These are phyloP conservation scores for Ceyx erithaca DNA, from an alignment of 2,797 vertebrate genomes.

Conservation along the genomic window DNA sequence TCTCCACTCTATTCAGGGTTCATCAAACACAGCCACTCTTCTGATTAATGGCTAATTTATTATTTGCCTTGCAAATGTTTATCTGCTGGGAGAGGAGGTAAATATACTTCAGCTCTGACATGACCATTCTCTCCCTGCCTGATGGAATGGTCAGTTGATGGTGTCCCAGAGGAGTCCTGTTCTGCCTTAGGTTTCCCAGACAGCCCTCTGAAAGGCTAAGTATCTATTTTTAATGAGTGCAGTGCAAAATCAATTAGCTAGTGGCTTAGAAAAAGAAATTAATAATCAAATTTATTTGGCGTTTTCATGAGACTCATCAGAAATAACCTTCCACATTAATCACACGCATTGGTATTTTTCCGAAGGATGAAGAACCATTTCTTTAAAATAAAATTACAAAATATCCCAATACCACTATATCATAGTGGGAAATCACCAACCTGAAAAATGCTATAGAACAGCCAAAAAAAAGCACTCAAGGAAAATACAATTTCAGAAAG, in stretches of 20 bases:
- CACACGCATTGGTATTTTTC: not conserved
- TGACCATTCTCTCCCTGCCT: conserved; percentile 48
- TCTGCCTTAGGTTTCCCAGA: conserved; percentile 75
- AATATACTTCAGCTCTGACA: conserved; percentile 76
- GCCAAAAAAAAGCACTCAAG: not conserved
- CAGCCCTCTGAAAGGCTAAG: conserved; percentile 70
- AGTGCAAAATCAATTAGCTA: conserved; percentile 79
- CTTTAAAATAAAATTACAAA: conserved; percentile 15
- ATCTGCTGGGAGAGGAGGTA: conserved; percentile 77
- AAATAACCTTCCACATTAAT: conserved; percentile 48
- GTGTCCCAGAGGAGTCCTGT: conserved; percentile 70
- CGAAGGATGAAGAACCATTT: not conserved
- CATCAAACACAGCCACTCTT: conserved; percentile 70
- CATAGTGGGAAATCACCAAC: not conserved
- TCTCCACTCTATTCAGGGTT: conserved; percentile 77
- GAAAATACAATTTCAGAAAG: conserved; percentile 30
- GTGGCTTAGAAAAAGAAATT: conserved; percentile 72
- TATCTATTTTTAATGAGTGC: conserved; percentile 84
- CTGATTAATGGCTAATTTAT: conserved; percentile 84
- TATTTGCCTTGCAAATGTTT: conserved; percentile 84
- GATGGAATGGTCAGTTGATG: conserved; percentile 78
- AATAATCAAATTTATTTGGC: conserved; percentile 70
- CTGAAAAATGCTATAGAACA: not conserved
- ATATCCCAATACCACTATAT: not conserved
- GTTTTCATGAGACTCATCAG: conserved; percentile 45